Conservation (phyloP, 2,113 vertebrate species). For the Camelus bactrianus region DNA sequence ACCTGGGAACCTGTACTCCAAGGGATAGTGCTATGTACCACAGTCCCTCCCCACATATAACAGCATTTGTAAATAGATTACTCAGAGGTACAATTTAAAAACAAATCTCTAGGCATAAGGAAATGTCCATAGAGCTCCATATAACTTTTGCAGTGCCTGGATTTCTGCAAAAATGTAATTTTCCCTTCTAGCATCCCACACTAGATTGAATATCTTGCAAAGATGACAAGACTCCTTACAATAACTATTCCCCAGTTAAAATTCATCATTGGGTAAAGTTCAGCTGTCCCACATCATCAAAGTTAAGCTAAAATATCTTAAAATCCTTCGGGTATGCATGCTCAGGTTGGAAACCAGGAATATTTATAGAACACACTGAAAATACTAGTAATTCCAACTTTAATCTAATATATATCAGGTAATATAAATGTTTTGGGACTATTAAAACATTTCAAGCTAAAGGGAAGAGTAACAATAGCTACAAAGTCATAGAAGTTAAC, state of each 20-base stretch:
- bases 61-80: background rate
- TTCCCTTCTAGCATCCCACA: background rate
- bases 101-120: background rate
- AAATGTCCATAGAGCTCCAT: background rate
- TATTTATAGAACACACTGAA: conserved; percentile 34
- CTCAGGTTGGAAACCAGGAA: conserved; percentile 46
- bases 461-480: background rate
- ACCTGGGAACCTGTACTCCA: background rate
- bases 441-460: conserved; percentile 11
- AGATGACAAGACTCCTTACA: conserved; percentile 31
- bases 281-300: conserved; percentile 20
- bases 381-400: background rate
- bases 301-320: background rate
- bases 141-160: background rate
- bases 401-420: background rate
- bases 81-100: background rate
- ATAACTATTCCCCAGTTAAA: conserved; percentile 61
- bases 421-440: background rate
- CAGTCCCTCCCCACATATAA: background rate
- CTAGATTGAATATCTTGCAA: background rate
- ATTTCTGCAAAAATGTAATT: conserved; percentile 64
- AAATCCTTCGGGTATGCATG: conserved; percentile 60
- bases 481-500: background rate
- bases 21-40: background rate
- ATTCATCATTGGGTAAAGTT: conserved; percentile 43